Conservation (phyloP, 2,797 vertebrate species). For the Pyrocephalus nanus region DNA sequence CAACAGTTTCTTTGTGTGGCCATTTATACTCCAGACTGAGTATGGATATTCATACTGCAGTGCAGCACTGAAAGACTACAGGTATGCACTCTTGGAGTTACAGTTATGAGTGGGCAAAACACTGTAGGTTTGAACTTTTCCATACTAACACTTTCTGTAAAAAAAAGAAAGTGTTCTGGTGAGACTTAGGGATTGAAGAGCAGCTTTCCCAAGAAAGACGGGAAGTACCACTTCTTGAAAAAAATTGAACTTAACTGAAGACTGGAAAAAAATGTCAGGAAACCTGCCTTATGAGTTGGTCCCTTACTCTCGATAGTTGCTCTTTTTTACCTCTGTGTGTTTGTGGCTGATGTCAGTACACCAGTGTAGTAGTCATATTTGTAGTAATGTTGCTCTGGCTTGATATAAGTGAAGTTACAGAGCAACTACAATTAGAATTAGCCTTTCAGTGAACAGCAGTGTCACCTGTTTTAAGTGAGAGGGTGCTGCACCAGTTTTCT, state of each 20-base stretch:
- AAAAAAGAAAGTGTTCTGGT: not conserved
- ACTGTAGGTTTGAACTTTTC: not conserved
- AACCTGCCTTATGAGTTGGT: not conserved
- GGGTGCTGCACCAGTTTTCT: not conserved
- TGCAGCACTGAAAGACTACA: not conserved
- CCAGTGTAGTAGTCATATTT: not conserved
- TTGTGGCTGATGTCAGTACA: not conserved
- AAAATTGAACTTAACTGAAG: not conserved
- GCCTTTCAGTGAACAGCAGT: not conserved
- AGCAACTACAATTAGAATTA: not conserved
- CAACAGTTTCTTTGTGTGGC: not conserved
- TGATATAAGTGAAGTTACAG: not conserved
- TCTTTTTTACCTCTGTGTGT: not conserved
- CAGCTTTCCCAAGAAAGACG: not conserved
- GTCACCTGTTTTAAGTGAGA: not conserved
- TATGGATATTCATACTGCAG: not conserved
- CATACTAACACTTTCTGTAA: not conserved
- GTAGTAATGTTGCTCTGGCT: not conserved
- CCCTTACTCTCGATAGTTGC: not conserved
- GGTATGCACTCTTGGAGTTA: not conserved
- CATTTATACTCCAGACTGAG: rapidly evolving
- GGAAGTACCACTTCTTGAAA: not conserved
- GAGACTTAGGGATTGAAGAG: not conserved
- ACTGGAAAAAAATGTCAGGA: not conserved
- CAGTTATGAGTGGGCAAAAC: not conserved